These are phyloP conservation scores for Leucoraja erinaceus DNA, from an alignment of 2,113 vertebrate genomes.

Conservation along the genomic window DNA sequence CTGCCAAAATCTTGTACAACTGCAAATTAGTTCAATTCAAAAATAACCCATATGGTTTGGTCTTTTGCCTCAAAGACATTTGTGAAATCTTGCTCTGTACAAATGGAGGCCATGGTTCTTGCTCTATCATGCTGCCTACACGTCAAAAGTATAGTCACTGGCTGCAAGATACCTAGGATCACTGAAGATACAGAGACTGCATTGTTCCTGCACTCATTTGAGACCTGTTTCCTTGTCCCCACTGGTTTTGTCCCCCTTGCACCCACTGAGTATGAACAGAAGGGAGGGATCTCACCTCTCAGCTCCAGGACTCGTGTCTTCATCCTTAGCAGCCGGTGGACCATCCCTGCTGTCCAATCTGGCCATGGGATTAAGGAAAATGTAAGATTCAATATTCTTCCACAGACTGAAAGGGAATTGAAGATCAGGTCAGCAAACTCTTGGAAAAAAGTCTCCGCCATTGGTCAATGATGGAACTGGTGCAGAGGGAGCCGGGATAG, in stretches of 20 bases:
- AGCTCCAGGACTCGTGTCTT: too few relatives aligned
- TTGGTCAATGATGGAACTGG: too few relatives aligned
- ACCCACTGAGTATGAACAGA: not conserved
- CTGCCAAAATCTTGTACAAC: too few relatives aligned
- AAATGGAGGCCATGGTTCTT: not conserved
- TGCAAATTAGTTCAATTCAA: not conserved
- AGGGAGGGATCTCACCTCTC: not conserved
- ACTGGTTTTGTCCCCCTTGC: too few relatives aligned
- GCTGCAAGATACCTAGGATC: not conserved
- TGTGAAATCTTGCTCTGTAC: not conserved
- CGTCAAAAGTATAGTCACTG: not conserved
- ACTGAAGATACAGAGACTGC: not conserved
- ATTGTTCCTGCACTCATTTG: not conserved
- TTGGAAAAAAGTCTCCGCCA: too few relatives aligned
- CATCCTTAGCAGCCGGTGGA: not conserved
- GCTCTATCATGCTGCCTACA: not conserved
- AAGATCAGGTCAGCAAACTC: not conserved
- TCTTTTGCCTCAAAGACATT: not conserved
- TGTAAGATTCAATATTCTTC: not conserved
- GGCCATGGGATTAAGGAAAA: not conserved
- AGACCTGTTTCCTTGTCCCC: too few relatives aligned
- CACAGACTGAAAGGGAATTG: not conserved
- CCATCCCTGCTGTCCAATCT: not conserved
- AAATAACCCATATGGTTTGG: too few relatives aligned
- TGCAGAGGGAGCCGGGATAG: too few relatives aligned